A percentile compares a stretch with the other conserved stretches of the same genome.
These are phyloP conservation scores for Oreochromis tanganicae DNA, from an alignment of 2,113 vertebrate genomes.

Conservation along the genomic window DNA sequence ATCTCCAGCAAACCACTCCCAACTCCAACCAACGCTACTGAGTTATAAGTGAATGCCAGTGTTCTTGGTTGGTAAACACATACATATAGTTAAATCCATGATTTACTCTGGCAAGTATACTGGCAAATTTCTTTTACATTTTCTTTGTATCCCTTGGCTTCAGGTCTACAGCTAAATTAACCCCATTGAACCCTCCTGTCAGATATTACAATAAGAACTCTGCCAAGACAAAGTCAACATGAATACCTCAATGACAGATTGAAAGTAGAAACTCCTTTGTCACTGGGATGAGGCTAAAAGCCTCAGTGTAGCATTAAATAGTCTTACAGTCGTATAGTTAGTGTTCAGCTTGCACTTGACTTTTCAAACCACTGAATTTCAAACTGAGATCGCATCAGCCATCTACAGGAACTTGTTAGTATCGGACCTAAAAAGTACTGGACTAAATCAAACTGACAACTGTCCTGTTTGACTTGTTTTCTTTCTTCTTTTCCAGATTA, in stretches of 20 bases:
- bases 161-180: neutral
- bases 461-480: constrained; percentile 7
- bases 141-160: neutral
- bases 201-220: neutral
- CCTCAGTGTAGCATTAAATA: neutral
- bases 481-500: neutral
- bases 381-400: neutral
- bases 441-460: neutral
- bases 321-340: neutral
- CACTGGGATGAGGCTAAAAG: neutral
- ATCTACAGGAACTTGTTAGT: neutral
- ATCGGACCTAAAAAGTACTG: neutral
- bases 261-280: neutral
- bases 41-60: neutral
- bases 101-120: rapidly evolving
- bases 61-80: neutral
- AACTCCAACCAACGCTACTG: neutral
- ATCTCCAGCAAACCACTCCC: neutral
- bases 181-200: neutral
- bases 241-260: neutral
- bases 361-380: neutral
- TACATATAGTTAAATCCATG: neutral
- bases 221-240: constrained; percentile 27
- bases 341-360: neutral
- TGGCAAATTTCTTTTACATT: neutral